Evolutionary conservation across 1,140 invertebrate genomes (phyloP), one percentile per base, ranked within the genome.

Genomic region (Temnothorax curvispinosus): DNA sequence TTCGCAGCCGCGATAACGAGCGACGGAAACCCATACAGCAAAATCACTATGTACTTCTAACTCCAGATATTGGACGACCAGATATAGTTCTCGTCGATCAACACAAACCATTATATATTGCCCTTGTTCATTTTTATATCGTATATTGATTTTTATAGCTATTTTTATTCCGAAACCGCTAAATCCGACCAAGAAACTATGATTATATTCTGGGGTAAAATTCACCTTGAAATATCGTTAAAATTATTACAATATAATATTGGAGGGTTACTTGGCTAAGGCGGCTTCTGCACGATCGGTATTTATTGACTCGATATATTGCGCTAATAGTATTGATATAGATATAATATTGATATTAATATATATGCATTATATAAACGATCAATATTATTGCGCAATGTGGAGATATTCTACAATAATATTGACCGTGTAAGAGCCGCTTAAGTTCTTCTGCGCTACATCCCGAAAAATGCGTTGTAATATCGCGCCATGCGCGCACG

Each of bases 1-100:
- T 84, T 21, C 11, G 52, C 67, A 47, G 54, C 47, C 62, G 41
- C 41, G 21, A 76, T 60, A 35, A 76, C 13, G 7, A 78, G 64
- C 52, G 52, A 81, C 11, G 52, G 27, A 32, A 72, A 71, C 35
- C 80, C 18, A 75, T 75, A 62, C 80, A 84, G 80, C 80, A 84
- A 84, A 84, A 84, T 84, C 80, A 84, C 80, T 84, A 84, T 84
- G 80, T 84, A 75, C 80, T 84, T 84, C 80, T 84, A 74, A 74
- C 13, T 47, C 18, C 80, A 74, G 41, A 81, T 81, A 71, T 71
- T 35, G 50, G n/a, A 84, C 27, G 35, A 18, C 69, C 69, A 50
- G 6, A 50, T 67, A 82, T 74, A 82, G 41, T 74, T 60, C 80
- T 75, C 5, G 54, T 38, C 54, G 41, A 82, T 72, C 32, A 60